Base-by-base conservation (phyloP, 1,140 invertebrate genomes). In the Stenopsyche tienmushanensis region DNA sequence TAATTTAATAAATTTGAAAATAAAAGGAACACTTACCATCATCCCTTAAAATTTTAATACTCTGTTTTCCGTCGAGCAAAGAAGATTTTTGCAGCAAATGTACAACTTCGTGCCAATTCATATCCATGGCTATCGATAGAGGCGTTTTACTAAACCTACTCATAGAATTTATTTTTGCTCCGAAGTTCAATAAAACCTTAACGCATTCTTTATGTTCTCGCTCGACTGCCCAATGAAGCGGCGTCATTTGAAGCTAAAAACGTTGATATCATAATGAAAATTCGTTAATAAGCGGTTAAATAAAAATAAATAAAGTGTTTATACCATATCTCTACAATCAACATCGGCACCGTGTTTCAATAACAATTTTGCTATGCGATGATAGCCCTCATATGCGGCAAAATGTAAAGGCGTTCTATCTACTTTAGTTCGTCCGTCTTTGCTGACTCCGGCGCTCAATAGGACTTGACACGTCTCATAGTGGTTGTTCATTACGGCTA, bases 221-320 rank as follows among this genome's bases (percentile, higher is more conserved):
- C 79, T 96, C 93, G 49, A 91, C 91, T 8, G 94, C 93, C 95
- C 94, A 97, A 81, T 97, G 94, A 20, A 98, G 80, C 24, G 94
- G 93, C 21, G 94, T 96, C 94, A 96, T 97, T 74, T 87, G 87
- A 24, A 97, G 78, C 92, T 92, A 69, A 65, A 72, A 74, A 49
- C 13, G 13, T 34, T 7, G n/a, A n/a, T n/a, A n/a, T n/a, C n/a
- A n/a, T n/a, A n/a, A n/a, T n/a, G n/a, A n/a, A n/a, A n/a, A n/a
- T n/a, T n/a, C n/a, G n/a, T n/a, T n/a, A n/a, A n/a, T 25, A 54
- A 5, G 52, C 25, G 21, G 39, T 9, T 0, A 41, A 8, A 21
- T 5, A 41, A 3, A 25, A 23, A 24, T 25, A 24, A 5, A 26
- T 24, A 24, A 25, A 17, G 29, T 42, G 1, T 58, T 29, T 17